A percentile compares a stretch with the other conserved stretches of the same genome.
These are phyloP conservation scores for Motacilla alba DNA, from an alignment of 2,113 vertebrate species.

Conservation along the genomic window DNA sequence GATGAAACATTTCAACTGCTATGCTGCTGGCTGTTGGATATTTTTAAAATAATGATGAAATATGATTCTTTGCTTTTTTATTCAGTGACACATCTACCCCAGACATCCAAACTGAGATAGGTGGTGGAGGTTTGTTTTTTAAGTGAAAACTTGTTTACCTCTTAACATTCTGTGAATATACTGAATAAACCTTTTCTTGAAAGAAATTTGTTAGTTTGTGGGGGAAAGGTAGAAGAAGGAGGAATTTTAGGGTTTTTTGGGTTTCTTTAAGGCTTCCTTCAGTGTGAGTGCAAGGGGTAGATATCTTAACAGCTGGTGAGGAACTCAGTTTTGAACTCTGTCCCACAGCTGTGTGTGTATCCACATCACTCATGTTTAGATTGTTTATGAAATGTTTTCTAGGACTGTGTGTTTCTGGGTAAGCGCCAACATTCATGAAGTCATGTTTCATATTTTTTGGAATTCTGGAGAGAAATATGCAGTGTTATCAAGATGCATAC, in stretches of 20 bases:
- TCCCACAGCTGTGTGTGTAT: neutral
- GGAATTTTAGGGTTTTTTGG: fast-evolving
- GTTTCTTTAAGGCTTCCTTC: neutral
- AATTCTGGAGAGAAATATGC: neutral
- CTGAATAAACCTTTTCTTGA: constrained; percentile 15
- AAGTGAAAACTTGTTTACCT: constrained; percentile 22
- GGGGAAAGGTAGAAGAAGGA: fast-evolving
- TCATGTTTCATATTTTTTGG: neutral
- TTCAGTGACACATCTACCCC: neutral
- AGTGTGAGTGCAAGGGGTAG: neutral
- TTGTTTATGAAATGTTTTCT: neutral
- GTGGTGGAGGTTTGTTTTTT: neutral
- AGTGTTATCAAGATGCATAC: neutral
- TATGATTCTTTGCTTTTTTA: constrained; percentile 33
- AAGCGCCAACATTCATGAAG: neutral
- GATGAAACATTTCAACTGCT: neutral
- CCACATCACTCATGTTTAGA: neutral
- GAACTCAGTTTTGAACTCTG: neutral
- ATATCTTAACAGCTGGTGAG: neutral
- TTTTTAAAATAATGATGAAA: neutral
- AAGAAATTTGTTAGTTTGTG: neutral
- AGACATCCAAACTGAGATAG: neutral
- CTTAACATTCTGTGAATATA: neutral
- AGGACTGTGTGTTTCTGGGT: neutral
- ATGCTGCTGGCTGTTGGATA: neutral